phyloP scores from a whole-genome alignment of 2,888 invertebrate species.

The Drosophila incognita region DNA sequence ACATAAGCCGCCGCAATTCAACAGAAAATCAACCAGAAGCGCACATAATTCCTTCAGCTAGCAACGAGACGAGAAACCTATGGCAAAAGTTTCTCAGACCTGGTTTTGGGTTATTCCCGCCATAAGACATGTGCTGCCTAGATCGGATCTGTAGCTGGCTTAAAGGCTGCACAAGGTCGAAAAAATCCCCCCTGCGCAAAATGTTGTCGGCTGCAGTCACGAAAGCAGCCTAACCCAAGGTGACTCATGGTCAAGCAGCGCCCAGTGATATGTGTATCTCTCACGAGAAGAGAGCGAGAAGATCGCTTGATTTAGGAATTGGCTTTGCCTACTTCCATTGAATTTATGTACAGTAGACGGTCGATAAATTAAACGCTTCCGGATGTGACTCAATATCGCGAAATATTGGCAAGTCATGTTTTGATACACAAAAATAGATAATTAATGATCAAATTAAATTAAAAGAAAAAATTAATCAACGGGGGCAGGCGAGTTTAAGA shows the following conservation, averaged over 20 bases:
- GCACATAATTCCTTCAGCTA: conserved; percentile 47
- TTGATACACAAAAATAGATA: neutral
- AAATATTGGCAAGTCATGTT: neutral
- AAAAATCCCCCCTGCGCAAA: conserved; percentile 20
- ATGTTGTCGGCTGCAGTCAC: conserved; percentile 23
- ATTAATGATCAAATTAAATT: neutral
- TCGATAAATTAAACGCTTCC: neutral
- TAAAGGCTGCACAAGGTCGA: conserved; percentile 15
- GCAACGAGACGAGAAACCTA: neutral
- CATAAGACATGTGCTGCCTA: conserved; percentile 28
- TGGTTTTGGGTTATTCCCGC: conserved; percentile 50
- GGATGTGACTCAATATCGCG: neutral
- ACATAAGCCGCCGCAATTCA: conserved; percentile 46
- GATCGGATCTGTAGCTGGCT: neutral
- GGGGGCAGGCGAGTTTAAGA: neutral
- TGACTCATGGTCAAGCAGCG: conserved; percentile 38
- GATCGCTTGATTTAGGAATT: conserved; percentile 16
- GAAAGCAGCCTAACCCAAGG: conserved; percentile 21
- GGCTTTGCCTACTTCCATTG: conserved; percentile 9
- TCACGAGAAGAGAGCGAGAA: conserved; percentile 5
- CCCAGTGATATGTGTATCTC: neutral
- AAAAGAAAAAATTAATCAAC: neutral
- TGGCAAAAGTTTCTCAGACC: conserved; percentile 1
- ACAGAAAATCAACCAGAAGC: conserved; percentile 55
- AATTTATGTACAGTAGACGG: conserved; percentile 2